Conservation (phyloP, 2,888 invertebrate genomes). For the Bembecia ichneumoniformis region DNA sequence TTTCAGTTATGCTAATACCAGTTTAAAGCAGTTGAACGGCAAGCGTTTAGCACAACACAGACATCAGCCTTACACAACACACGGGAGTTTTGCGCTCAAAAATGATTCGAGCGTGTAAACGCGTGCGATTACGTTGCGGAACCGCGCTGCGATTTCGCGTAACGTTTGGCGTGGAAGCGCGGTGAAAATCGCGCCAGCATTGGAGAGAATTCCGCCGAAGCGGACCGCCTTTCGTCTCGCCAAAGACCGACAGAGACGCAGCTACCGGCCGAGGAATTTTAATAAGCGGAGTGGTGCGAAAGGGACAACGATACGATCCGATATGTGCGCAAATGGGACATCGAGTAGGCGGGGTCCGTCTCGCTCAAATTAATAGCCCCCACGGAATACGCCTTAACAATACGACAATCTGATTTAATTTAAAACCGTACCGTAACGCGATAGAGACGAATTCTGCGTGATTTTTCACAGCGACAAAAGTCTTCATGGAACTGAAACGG, state of each 20-base stretch:
- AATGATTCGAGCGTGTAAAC: slow-evolving; percentile 3
- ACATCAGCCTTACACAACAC: not conserved
- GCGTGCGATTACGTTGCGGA: slow-evolving; percentile 34
- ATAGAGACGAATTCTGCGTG: slow-evolving; percentile 23
- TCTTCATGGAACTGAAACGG: slow-evolving; percentile 39
- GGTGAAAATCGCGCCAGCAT: slow-evolving; percentile 65
- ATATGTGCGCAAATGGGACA: slow-evolving; percentile 69
- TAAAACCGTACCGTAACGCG: rapidly evolving
- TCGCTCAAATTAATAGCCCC: slow-evolving; percentile 70
- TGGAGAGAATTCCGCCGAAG: slow-evolving; percentile 52
- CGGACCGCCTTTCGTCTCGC: slow-evolving; percentile 52
- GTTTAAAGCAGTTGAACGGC: not conserved
- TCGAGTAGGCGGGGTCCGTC: slow-evolving; percentile 67
- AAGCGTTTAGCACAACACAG: not conserved
- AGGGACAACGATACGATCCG: slow-evolving; percentile 56
- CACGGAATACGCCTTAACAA: slow-evolving; percentile 59
- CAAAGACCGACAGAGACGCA: slow-evolving; percentile 53
- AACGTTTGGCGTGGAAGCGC: slow-evolving; percentile 65
- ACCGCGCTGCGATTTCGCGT: slow-evolving; percentile 39
- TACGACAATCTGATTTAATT: slow-evolving; percentile 21
- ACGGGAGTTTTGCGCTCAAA: not conserved
- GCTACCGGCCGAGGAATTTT: slow-evolving; percentile 67
- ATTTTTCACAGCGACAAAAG: slow-evolving; percentile 24
- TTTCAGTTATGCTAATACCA: slow-evolving; percentile 2
- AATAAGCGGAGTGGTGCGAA: slow-evolving; percentile 67